phyloP scores from a whole-genome alignment of 2,888 invertebrate species.

The Cryptus viduatorius region DNA sequence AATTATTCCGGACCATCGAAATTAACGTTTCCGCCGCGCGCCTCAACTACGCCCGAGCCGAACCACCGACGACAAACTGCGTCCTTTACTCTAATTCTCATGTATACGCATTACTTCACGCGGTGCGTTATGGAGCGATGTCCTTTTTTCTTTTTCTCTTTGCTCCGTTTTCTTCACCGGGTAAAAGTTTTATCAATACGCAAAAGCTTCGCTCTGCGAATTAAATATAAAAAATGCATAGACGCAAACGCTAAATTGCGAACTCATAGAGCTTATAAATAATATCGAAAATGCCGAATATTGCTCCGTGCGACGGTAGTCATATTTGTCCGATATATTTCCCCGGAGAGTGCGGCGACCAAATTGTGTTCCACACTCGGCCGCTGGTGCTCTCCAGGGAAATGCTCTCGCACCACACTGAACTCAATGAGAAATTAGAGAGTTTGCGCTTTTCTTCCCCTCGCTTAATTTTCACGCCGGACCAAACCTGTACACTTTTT shows the following conservation, averaged over 20 bases:
- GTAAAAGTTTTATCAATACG: background rate
- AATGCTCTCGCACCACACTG: slow-evolving; percentile 40
- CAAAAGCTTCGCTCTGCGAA: background rate
- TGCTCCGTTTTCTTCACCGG: background rate
- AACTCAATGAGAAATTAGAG: slow-evolving; percentile 67
- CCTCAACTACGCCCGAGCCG: slow-evolving; percentile 42
- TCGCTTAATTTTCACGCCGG: slow-evolving; percentile 14
- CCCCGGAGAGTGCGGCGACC: slow-evolving; percentile 32
- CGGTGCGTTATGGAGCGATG: background rate
- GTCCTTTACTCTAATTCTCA: background rate
- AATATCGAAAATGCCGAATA: slow-evolving; percentile 15
- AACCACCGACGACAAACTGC: background rate
- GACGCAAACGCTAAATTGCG: background rate
- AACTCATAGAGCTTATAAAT: background rate
- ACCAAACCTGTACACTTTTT: background rate
- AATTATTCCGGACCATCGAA: slow-evolving; percentile 69
- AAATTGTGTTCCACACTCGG: slow-evolving; percentile 42
- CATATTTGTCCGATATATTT: slow-evolving; percentile 63
- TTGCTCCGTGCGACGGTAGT: background rate
- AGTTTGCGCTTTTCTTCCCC: slow-evolving; percentile 19
- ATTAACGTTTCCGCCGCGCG: slow-evolving; percentile 69
- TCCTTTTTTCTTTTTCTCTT: background rate
- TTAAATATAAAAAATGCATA: slow-evolving; percentile 1
- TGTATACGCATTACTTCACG: background rate
- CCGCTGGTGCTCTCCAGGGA: slow-evolving; percentile 46